Evolutionary conservation across 2,888 invertebrate species (phyloP), one percentile per base, ranked within the genome.

Genomic region (Spodoptera exigua): DNA sequence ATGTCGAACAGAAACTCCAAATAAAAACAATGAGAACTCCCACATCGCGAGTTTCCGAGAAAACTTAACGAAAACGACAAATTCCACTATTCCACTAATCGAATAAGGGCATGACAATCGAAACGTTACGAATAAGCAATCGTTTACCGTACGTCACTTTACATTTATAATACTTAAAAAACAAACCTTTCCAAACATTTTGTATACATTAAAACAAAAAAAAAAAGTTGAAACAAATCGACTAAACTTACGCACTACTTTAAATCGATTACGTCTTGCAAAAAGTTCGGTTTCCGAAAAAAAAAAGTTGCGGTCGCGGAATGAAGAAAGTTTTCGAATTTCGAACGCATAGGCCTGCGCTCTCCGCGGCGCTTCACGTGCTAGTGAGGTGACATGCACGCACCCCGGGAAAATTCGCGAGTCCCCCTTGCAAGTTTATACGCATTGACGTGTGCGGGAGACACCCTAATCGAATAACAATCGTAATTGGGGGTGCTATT

Each of bases 351-450:
- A 89, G 86, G 88, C 90, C 75, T 88, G 92, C 91, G 91, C 81
- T 85, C 92, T 73, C 82, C 90, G 89, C 92, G 92, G 80, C 91
- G 88, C 81, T 88, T 81, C 89, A 90, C 89, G 89, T 92, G 89
- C 78, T 91, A 90, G 89, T 93, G 93, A 85, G 86, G 89, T 82
- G 85, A 87, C 87, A 87, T 87, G 88, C 89, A 90, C 84, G 68
- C 69, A 72, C 69, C 73, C 77, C 70, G 84, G 86, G 90, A 87
- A 92, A 92, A 90, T 88, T 89, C 87, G 86, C 87, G 73, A 83
- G 76, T 81, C 86, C 89, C 91, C 91, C 84, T 86, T 84, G 83
- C 82, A 81, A 70, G 81, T 78, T 73, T 78, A 80, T 78, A 78
- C 76, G 77, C 73, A 71, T 73, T 60, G 69, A 68, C 73, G 79